Evolutionary conservation across 2,797 vertebrate species (phyloP).

Genomic region (Aphelocoma californica): DNA sequence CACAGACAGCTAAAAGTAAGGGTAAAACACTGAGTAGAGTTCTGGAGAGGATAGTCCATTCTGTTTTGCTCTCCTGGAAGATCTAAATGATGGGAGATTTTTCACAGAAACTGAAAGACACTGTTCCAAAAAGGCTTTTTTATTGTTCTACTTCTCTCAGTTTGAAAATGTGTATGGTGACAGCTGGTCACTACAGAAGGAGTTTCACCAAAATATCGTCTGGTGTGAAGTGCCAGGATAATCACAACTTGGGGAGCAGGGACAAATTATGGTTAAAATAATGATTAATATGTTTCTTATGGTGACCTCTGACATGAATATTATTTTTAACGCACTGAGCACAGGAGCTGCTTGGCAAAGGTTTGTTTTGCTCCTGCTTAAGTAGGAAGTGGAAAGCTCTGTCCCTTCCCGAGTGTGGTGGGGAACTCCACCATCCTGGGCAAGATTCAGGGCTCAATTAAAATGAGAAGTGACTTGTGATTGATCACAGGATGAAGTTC

Average conservation of each 20-base stretch:
- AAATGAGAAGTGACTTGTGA: background rate
- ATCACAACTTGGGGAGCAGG: background rate
- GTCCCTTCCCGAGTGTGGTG: background rate
- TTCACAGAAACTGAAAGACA: background rate
- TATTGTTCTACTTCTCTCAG: background rate
- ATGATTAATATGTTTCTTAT: background rate
- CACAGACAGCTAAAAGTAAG: slow-evolving; percentile 70
- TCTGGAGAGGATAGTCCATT: background rate
- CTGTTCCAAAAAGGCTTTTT: background rate
- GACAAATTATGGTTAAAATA: background rate
- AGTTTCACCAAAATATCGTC: background rate
- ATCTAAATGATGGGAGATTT: background rate
- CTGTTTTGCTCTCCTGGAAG: background rate
- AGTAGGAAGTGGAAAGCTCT: background rate
- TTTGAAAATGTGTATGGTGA: background rate
- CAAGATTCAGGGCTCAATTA: background rate
- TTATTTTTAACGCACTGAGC: background rate
- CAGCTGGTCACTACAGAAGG: background rate
- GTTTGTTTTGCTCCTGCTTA: background rate
- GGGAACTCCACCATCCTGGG: background rate
- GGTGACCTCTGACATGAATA: background rate
- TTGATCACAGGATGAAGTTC: background rate
- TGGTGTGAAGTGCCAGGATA: background rate
- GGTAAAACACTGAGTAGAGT: background rate
- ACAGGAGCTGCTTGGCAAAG: background rate